Evolutionary conservation across 2,113 vertebrate genomes (phyloP), one percentile per base, ranked within the genome.

Genomic region (Peromyscus leucopus): DNA sequence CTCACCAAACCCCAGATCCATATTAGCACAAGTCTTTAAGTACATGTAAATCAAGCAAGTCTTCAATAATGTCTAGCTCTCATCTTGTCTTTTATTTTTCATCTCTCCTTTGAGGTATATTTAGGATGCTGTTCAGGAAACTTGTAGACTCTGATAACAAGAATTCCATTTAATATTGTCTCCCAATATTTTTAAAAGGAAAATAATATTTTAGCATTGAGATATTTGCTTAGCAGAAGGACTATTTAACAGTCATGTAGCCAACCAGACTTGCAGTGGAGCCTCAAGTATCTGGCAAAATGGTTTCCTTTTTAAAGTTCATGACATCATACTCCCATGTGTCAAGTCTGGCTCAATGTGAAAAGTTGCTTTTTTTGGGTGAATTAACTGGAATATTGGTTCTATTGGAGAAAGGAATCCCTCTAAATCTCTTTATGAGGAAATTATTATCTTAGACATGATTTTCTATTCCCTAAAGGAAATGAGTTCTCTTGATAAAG

Each of bases 401-500:
- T 97, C 28, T 71, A 67, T 89, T 71, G 75, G 89, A 76, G n/a
- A 93, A 97, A 97, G 94, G 63, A 97, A 96, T 80, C 46, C 92
- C 36, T 97, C 80, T 89, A 98, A 97, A 92, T 96, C 71, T 96
- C 51, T 97, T 95, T 90, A 97, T 92, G 90, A 92, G 71, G 80
- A 95, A 96, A 97, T 97, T 96, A 98, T 79, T 94, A 91, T 76
- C 92, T 97, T 96, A 80, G 65, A 96, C 80, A 86, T 92, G 88
- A 92, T 97, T 93, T 95, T 95, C 74, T 92, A 13, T 96, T 96
- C 92, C 76, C 95, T 67, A 88, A 95, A 93, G 71, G 65, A 55
- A 85, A 96, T 11, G 79, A 39, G 31, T 90, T 86, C n/a, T 85
- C 74, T 93, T 97, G 78, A 86, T 90, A 90, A 95, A 96, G 26